Base-by-base conservation (phyloP, 2,888 invertebrate species). In the Amphipoea lucens region DNA sequence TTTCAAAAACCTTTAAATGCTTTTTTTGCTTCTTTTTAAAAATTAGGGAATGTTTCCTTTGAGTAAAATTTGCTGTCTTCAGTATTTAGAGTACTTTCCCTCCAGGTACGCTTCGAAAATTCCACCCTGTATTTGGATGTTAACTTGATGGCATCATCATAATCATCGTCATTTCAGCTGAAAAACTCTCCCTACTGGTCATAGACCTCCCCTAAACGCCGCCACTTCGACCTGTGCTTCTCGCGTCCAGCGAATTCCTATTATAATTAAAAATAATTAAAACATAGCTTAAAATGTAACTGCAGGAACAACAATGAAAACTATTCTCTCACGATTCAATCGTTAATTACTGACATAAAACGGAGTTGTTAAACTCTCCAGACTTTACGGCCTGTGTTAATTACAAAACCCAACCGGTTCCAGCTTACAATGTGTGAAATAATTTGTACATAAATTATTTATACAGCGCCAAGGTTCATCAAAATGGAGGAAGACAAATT, bases 301-400 rank as follows among this genome's bases (percentile, higher is more conserved):
- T 51, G 60, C 45, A 70, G 51, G 11, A 68, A 76, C 73, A 86
- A 89, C 86, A 86, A 75, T 87, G 88, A 86, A 88, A 89, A 86
- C 89, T 90, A 88, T 88, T 79, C 86, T 87, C 88, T 90, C 90
- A 86, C 90, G 90, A 89, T 90, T 81, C 91, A 89, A 91, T 91
- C 92, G 90, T 92, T 92, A 92, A 92, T 91, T 90, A 90, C 82
- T 83, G 83, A 84, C 90, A 84, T 91, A 89, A 92, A 92, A 91
- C 86, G 75, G 86, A 88, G 89, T 88, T 89, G 89, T 88, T 83
- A 84, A 81, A 89, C 87, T 88, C 83, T 71, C 63, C 63, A 60
- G 48, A 84, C 82, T 88, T 88, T 85, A 87, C 85, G 83, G 82
- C 79, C 78, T 80, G 88, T 90, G 89, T 89, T 91, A 90, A 91